phyloP scores from a whole-genome alignment of 2,888 invertebrate genomes.

The Erebia palarica region DNA sequence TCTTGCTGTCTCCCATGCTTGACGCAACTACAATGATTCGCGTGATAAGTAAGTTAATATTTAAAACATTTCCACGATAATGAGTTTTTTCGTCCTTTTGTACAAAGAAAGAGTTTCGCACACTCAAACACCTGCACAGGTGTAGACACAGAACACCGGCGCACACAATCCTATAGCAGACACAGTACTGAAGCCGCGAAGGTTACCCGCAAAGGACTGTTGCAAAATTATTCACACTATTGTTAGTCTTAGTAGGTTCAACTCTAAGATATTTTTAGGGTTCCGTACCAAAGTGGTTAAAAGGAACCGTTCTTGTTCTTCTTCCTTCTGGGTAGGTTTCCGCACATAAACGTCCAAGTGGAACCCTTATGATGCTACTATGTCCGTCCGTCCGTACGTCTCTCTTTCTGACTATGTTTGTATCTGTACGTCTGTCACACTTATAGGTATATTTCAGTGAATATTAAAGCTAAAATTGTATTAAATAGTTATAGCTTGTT shows the following conservation, averaged over 20 bases:
- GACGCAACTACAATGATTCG: not conserved
- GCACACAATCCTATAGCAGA: constrained; percentile 53
- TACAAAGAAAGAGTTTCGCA: not conserved
- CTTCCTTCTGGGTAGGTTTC: no score
- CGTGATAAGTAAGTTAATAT: not conserved
- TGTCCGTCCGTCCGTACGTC: no score
- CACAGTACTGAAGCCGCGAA: constrained; percentile 59
- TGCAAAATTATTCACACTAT: constrained; percentile 49
- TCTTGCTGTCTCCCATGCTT: not conserved
- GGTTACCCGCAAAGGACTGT: constrained; percentile 51
- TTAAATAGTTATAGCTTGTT: no score
- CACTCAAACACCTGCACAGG: not conserved
- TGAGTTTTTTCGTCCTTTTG: not conserved
- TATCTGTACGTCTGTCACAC: no score
- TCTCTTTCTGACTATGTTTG: no score
- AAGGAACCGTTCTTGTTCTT: no score
- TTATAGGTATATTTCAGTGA: no score
- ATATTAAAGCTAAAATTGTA: no score
- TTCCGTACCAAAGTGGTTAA: no score
- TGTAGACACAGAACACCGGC: constrained; percentile 48
- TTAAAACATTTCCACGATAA: constrained; percentile 9
- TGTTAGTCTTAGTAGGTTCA: constrained; percentile 24
- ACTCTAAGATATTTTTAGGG: not conserved
- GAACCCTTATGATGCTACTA: no score
- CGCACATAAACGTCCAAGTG: no score